These are phyloP conservation scores for Ophioderma brevispina DNA, from an alignment of 35 echinoderm and acorn worm species.

Conservation along the genomic window DNA sequence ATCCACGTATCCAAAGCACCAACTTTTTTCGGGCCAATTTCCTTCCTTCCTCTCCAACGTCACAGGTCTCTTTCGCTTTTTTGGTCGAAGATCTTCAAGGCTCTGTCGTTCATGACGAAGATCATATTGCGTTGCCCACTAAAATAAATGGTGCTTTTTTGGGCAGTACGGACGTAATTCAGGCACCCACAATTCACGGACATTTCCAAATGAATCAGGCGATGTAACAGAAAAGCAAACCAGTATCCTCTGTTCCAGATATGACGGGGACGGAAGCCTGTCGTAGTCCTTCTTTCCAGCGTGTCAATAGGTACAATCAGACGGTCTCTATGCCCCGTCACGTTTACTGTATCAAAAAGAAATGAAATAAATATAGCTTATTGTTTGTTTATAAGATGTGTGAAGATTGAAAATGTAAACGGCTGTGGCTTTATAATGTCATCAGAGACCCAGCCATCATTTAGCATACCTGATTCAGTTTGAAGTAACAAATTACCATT, in stretches of 20 bases:
- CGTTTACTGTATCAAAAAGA: slow-evolving; percentile 40
- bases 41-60: slow-evolving; percentile 9
- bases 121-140: slow-evolving; percentile 45
- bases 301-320: slow-evolving; percentile 84
- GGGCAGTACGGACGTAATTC: slow-evolving; percentile 44
- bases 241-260: slow-evolving; percentile 53
- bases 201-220: slow-evolving; percentile 35
- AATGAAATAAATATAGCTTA: too few species aligned
- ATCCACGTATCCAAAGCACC: slow-evolving; percentile 62
- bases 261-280: slow-evolving; percentile 47
- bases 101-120: slow-evolving; percentile 46
- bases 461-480: too few species aligned
- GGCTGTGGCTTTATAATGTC: too few species aligned
- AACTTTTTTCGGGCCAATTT: slow-evolving; percentile 29
- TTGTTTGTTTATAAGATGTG: too few species aligned
- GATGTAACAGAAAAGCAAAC: slow-evolving; percentile 55
- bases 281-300: slow-evolving; percentile 77
- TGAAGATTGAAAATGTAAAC: too few species aligned
- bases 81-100: not conserved
- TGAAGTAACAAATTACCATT: too few species aligned
- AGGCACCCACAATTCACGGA: slow-evolving; percentile 40
- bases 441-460: too few species aligned
- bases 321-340: slow-evolving; percentile 71
- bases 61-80: not conserved
- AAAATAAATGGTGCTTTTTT: slow-evolving; percentile 53